Evolutionary conservation across 1,140 invertebrate species (phyloP).

Genomic region (Diuraphis noxia): DNA sequence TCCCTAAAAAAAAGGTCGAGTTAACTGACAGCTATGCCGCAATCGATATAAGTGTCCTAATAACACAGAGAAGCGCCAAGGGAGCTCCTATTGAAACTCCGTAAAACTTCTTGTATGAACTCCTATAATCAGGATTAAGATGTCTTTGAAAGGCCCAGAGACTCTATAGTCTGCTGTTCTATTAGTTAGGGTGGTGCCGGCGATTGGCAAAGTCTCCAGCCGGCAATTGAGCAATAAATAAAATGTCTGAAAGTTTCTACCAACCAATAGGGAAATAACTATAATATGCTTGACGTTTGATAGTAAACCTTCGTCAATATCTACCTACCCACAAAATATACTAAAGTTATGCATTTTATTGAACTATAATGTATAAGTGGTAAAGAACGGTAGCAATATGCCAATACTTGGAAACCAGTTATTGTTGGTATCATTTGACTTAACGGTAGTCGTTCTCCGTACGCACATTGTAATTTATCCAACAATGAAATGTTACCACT

Average conservation of each 20-base stretch:
- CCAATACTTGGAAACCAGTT: background rate
- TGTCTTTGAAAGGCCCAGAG: background rate
- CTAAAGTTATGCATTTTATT: background rate
- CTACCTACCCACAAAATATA: background rate
- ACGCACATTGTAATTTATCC: background rate
- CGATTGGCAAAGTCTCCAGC: background rate
- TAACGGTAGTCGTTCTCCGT: background rate
- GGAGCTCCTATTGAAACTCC: background rate
- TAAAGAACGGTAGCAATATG: background rate
- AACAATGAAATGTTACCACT: background rate
- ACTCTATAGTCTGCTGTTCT: background rate
- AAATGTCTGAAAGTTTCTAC: slow-evolving; percentile 1
- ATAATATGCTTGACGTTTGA: background rate
- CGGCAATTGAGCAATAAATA: background rate
- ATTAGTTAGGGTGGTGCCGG: background rate
- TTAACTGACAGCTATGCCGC: background rate
- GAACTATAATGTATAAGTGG: background rate
- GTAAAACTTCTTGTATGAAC: background rate
- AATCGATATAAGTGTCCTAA: background rate
- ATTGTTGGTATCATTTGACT: background rate
- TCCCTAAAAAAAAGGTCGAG: background rate
- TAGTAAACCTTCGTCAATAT: background rate
- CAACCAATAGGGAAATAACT: background rate
- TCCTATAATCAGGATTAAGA: background rate
- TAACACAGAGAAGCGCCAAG: background rate